These are phyloP conservation scores for Habroteleia sp. DNA, from an alignment of 2,888 invertebrate genomes.

Conservation along the genomic window DNA sequence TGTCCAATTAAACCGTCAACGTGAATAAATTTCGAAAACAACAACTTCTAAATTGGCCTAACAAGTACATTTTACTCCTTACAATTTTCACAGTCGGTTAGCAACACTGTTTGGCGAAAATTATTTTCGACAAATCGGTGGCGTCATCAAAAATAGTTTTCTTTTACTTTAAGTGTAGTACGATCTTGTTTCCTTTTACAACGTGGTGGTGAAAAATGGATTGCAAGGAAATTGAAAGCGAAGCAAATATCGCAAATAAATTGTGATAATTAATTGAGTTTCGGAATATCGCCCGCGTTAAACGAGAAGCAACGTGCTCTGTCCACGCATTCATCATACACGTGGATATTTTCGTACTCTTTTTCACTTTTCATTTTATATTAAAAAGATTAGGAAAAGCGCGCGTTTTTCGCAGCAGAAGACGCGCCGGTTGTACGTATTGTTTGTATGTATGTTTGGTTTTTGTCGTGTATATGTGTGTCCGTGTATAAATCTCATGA, in stretches of 20 bases:
- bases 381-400: constrained; percentile 60
- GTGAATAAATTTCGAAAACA: constrained; percentile 42
- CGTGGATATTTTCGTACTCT: constrained; percentile 37
- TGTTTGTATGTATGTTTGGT: constrained; percentile 8
- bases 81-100: constrained; percentile 7
- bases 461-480: constrained; percentile 7
- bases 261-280: constrained; percentile 32
- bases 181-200: background rate
- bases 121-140: constrained; percentile 4
- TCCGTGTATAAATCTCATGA: constrained; percentile 47
- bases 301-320: constrained; percentile 44
- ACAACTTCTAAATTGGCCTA: constrained; percentile 7
- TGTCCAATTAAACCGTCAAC: constrained; percentile 12
- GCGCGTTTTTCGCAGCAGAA: constrained; percentile 55
- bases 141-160: constrained; percentile 24
- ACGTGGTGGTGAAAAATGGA: background rate
- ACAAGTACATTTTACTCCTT: constrained; percentile 15
- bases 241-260: constrained; percentile 21
- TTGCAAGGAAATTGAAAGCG: constrained; percentile 10
- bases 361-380: constrained; percentile 41
- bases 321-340: constrained; percentile 50
- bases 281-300: constrained; percentile 58
- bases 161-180: background rate
- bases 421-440: constrained; percentile 32
- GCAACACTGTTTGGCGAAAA: constrained; percentile 7